Base-by-base conservation (phyloP, 1,140 invertebrate species). In the Sinella curviseta region DNA sequence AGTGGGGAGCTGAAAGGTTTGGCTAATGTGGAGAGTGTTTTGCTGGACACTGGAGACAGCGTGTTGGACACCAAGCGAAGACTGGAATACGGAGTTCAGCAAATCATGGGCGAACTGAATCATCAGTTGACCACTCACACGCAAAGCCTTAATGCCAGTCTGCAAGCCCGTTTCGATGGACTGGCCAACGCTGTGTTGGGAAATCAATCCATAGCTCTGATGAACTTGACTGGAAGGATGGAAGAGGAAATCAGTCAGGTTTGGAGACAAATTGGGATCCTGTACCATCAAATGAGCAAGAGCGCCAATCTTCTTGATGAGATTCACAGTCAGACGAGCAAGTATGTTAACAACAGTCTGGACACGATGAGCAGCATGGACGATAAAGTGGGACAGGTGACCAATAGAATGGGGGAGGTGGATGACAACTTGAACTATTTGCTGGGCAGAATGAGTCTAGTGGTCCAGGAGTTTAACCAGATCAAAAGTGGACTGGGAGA, bases 391-490 rank as follows among this genome's bases (percentile, higher is more conserved):
- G 83, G 83, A 4, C 79, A 83, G 74, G 74, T 95, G 83, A 94
- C 92, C n/a, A 90, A 90, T 81, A 90, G 92, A 60, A 94, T 95
- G 90, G 85, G 88, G 0, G 94, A 95, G 85, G 92, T 97, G 8
- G 93, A 95, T 81, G 90, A 92, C 75, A 95, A 96, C 85, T 88
- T 96, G 34, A 97, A 97, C 86, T 95, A 92, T 85, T 88, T 95
- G 34, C 86, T 97, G 74, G 94, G 94, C 2, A 88, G 92, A 77
- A 86, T 97, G 34, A 93, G 92, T 0, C 86, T 96, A 0, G 92
- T 95, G 14, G 94, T 94, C 0, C 92, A 94, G 82, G 94, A 97
- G 86, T 96, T 97, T 86, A 93, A 92, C 83, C 91, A 92, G 84
- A 94, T 96, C 55, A 95, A 94, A 85, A 79, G 80, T 12, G 82